phyloP scores from a whole-genome alignment of 2,797 vertebrate species.

The Rhinoraja longicauda region DNA sequence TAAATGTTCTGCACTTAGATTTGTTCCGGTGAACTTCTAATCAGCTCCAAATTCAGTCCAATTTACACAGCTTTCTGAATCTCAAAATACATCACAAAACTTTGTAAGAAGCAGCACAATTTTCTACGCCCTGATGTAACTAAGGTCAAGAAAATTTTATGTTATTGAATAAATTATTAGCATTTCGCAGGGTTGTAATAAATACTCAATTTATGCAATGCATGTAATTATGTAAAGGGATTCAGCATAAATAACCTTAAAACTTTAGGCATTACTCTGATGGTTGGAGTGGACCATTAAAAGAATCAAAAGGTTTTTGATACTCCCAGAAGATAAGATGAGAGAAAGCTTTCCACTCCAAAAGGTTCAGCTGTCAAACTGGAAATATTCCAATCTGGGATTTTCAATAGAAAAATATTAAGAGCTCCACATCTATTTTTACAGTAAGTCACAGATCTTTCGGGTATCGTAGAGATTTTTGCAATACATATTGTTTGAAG shows the following conservation, averaged over 20 bases:
- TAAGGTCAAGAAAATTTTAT: neutral
- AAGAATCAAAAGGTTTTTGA: neutral
- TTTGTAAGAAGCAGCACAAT: neutral
- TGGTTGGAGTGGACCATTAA: neutral
- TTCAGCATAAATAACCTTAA: neutral
- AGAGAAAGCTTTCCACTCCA: neutral
- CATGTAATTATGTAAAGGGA: too few relatives aligned
- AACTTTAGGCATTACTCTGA: neutral
- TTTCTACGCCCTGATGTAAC: neutral
- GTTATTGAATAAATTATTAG: neutral
- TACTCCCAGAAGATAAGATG: neutral
- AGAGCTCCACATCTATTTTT: neutral
- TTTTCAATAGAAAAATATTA: neutral
- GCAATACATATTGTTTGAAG: neutral
- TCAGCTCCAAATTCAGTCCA: neutral
- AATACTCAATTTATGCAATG: neutral
- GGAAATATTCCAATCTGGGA: conserved; percentile 15
- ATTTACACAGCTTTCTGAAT: neutral
- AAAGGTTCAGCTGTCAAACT: neutral
- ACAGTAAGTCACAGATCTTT: neutral
- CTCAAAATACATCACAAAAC: neutral
- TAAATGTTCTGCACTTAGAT: neutral
- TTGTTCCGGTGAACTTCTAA: neutral
- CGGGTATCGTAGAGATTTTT: neutral
- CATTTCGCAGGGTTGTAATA: neutral